A percentile compares a stretch with the other conserved stretches of the same genome.
These are phyloP conservation scores for Mesitornis unicolor DNA, from an alignment of 2,113 vertebrate species.

Conservation along the genomic window DNA sequence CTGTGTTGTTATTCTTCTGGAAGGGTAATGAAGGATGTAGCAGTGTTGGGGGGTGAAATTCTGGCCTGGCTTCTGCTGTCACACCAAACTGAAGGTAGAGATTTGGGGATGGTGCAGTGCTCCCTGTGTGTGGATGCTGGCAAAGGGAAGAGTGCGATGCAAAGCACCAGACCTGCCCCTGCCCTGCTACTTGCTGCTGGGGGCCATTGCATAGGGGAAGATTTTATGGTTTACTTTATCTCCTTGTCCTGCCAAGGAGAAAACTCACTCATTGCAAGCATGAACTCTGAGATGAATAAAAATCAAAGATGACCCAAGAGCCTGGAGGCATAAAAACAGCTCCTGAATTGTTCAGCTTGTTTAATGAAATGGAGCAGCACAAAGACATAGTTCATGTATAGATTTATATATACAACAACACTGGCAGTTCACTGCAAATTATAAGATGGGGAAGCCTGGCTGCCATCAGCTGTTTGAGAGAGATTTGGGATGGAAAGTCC, in stretches of 20 bases:
- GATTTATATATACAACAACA: background rate
- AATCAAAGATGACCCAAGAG: slow-evolving; percentile 33
- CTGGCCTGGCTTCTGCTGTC: background rate
- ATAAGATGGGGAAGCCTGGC: background rate
- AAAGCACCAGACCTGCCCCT: background rate
- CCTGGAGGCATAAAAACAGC: slow-evolving; percentile 16
- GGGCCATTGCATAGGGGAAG: background rate
- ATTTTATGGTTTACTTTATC: background rate
- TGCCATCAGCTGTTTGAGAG: background rate
- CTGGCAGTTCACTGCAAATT: background rate
- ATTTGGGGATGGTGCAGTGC: background rate
- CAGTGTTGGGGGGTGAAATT: background rate
- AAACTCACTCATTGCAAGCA: background rate
- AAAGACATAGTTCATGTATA: background rate
- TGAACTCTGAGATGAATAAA: background rate
- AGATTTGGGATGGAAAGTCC: background rate
- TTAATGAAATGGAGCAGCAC: slow-evolving; percentile 43
- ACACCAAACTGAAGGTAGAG: background rate
- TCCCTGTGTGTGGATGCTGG: background rate
- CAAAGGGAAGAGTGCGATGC: background rate
- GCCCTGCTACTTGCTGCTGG: background rate
- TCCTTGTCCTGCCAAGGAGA: background rate
- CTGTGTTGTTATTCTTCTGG: background rate
- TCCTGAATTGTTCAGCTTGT: background rate
- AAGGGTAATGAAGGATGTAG: background rate